Evolutionary conservation across 1,140 invertebrate species (phyloP).

Genomic region (Drosophila punjabiensis): DNA sequence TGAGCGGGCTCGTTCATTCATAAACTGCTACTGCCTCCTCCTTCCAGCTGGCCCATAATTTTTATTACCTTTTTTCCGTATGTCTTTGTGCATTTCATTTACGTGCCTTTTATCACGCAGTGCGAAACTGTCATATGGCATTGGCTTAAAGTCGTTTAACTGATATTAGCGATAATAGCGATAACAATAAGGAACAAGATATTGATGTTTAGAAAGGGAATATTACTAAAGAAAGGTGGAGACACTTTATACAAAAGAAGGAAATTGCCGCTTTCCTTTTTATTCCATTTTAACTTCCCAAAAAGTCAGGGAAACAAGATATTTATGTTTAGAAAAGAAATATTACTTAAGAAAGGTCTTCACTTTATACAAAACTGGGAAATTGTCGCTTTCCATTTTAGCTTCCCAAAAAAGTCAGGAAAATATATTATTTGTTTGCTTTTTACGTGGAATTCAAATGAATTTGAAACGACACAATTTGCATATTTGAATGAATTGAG

Average conservation of each 20-base stretch:
- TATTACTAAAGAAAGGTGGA: neutral
- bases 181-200: neutral
- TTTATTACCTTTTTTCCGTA: slow-evolving; percentile 23
- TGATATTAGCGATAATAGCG: slow-evolving; percentile 43
- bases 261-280: neutral
- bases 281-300: neutral
- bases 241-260: neutral
- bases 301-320: neutral
- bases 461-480: neutral
- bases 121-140: slow-evolving; percentile 35
- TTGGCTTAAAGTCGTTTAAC: slow-evolving; percentile 63
- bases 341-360: neutral
- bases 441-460: neutral
- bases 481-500: slow-evolving; percentile 3
- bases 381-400: neutral
- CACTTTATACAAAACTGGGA: neutral
- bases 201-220: neutral
- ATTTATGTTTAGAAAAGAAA: neutral
- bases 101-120: slow-evolving; percentile 64
- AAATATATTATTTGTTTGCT: neutral
- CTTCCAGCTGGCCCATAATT: slow-evolving; percentile 11
- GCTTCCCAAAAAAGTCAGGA: neutral
- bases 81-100: slow-evolving; percentile 35
- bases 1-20: slow-evolving; percentile 60
- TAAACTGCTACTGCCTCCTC: slow-evolving; percentile 48